phyloP scores from a whole-genome alignment of 1,140 invertebrate genomes.

The Paralvinella palmiformis region DNA sequence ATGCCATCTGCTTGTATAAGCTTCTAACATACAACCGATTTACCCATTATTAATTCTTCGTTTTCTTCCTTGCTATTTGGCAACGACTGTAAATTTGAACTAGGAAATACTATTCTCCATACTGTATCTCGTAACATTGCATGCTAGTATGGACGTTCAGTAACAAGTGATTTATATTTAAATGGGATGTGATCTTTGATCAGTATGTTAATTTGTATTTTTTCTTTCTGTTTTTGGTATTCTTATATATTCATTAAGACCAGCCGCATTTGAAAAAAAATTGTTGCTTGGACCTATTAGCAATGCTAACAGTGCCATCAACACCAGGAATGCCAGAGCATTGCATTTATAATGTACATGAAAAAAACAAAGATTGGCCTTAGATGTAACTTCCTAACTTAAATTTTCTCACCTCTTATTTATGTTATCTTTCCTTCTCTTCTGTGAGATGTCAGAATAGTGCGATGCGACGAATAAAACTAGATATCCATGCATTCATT shows the following conservation, averaged over 20 bases:
- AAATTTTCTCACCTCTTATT: background rate
- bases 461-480: background rate
- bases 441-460: background rate
- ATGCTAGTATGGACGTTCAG: too few relatives aligned
- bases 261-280: background rate
- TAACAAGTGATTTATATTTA: background rate
- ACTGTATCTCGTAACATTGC: background rate
- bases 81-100: too few relatives aligned
- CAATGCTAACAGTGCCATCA: background rate
- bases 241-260: background rate
- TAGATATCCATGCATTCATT: background rate
- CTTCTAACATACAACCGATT: too few relatives aligned
- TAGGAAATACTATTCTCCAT: background rate
- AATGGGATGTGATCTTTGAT: background rate
- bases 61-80: too few relatives aligned
- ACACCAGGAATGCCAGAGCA: constrained; percentile 10
- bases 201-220: background rate
- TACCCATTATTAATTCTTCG: too few relatives aligned
- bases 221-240: background rate
- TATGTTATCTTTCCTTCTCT: background rate
- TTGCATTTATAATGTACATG: constrained; percentile 17
- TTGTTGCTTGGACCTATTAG: background rate
- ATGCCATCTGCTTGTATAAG: too few relatives aligned
- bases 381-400: background rate
- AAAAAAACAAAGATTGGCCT: too few relatives aligned